These are phyloP conservation scores for Lucifuga dentata DNA, from an alignment of 2,113 vertebrate genomes.

Conservation along the genomic window DNA sequence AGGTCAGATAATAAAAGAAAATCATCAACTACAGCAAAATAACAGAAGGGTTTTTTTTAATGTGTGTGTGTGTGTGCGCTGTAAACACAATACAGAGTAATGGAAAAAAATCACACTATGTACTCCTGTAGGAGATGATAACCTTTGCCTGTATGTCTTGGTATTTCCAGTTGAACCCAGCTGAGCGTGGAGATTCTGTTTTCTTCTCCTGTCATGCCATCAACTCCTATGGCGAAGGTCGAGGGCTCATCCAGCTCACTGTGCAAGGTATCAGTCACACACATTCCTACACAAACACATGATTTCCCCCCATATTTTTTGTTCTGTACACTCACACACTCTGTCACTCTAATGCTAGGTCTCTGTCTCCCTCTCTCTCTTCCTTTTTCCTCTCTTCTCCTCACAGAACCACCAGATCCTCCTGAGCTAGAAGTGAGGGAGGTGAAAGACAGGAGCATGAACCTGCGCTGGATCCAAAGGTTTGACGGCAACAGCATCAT, in stretches of 20 bases:
- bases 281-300: background rate
- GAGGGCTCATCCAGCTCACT: conserved; percentile 98
- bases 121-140: background rate
- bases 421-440: conserved; percentile 96
- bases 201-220: conserved; percentile 99
- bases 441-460: conserved; percentile 98
- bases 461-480: conserved; percentile 95
- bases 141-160: conserved; percentile 24
- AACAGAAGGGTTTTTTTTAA: background rate
- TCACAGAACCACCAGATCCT: conserved; percentile 94
- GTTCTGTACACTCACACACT: background rate
- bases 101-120: background rate
- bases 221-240: conserved; percentile 97
- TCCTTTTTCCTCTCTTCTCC: background rate
- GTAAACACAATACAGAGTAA: background rate
- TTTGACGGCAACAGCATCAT: conserved; percentile 99
- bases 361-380: background rate
- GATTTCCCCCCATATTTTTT: background rate
- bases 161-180: conserved; percentile 90
- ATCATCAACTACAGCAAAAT: background rate
- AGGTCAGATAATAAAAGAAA: conserved; percentile 82
- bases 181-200: conserved; percentile 96
- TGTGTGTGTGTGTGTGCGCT: too few relatives aligned
- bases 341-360: too few relatives aligned
- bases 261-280: conserved; percentile 89